Conservation (phyloP, 2,797 vertebrate genomes). For the Alauda arvensis region DNA sequence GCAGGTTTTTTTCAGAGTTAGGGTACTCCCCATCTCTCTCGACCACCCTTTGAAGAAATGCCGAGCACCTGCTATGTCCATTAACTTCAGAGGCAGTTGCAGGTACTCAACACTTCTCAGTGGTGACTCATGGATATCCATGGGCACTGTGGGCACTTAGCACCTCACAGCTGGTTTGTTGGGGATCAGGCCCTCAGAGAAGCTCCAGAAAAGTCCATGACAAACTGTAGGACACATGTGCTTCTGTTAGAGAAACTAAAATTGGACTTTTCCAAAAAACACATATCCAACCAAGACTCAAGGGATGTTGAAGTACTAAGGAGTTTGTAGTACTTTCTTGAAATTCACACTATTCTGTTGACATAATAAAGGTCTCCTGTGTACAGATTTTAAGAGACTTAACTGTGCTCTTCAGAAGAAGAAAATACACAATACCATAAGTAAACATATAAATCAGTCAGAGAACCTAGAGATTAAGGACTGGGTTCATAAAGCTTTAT, state of each 20-base stretch:
- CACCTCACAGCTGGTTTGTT: background rate
- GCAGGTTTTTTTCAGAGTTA: background rate
- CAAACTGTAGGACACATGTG: background rate
- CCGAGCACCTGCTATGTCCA: background rate
- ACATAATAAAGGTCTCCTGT: background rate
- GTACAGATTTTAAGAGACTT: background rate
- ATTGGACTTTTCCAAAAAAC: slow-evolving; percentile 10
- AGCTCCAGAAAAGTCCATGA: background rate
- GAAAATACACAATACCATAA: slow-evolving; percentile 35
- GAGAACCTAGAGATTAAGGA: slow-evolving; percentile 13
- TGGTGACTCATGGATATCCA: background rate
- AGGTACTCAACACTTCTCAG: background rate
- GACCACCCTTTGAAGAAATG: background rate
- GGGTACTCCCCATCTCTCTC: accelerated
- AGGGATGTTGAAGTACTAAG: background rate
- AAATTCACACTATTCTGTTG: slow-evolving; percentile 27
- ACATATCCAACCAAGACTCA: background rate
- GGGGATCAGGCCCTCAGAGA: background rate
- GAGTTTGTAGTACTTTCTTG: background rate
- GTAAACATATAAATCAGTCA: slow-evolving; percentile 45
- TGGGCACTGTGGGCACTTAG: background rate
- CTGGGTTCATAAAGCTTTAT: slow-evolving; percentile 43
- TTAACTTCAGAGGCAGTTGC: background rate
- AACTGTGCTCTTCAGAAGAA: slow-evolving; percentile 5
- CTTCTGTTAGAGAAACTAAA: slow-evolving; percentile 2